A percentile compares a stretch with the other conserved stretches of the same genome.
These are phyloP conservation scores for Lophius americanus DNA, from an alignment of 2,797 vertebrate species.

Conservation along the genomic window DNA sequence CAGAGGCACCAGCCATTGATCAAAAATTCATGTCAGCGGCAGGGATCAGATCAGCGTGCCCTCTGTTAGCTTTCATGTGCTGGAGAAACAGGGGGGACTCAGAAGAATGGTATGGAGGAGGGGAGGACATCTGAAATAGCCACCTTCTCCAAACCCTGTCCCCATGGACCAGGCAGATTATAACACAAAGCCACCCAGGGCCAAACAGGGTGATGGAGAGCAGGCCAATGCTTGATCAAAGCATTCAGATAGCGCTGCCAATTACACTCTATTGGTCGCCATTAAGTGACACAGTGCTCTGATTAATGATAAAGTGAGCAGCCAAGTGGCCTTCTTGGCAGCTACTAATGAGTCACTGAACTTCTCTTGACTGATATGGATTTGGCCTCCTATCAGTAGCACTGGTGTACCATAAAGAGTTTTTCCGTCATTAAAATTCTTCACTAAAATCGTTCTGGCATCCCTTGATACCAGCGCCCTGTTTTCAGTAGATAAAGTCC, in stretches of 20 bases:
- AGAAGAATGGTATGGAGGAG: conserved; percentile 25
- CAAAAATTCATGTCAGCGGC: conserved; percentile 76
- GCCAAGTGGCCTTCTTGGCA: conserved; percentile 51
- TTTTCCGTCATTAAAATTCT: conserved; percentile 42
- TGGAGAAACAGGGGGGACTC: background rate
- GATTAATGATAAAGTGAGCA: conserved; percentile 64
- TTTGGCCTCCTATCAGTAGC: conserved; percentile 42
- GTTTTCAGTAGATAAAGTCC: conserved; percentile 24
- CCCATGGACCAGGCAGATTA: conserved; percentile 24
- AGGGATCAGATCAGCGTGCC: conserved; percentile 67
- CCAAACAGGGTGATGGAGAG: conserved; percentile 45
- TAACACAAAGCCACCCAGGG: conserved; percentile 45
- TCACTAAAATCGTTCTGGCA: conserved; percentile 16
- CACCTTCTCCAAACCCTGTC: conserved; percentile 52
- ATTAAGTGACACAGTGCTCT: conserved; percentile 51
- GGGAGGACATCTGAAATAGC: conserved; percentile 61
- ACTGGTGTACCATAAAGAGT: conserved; percentile 21
- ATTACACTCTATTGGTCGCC: conserved; percentile 45
- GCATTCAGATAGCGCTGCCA: conserved; percentile 54
- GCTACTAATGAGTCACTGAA: conserved; percentile 57
- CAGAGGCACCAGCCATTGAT: conserved; percentile 74
- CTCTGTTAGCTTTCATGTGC: conserved; percentile 68
- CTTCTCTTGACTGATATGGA: conserved; percentile 61
- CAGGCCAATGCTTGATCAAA: conserved; percentile 70
- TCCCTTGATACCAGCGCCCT: background rate